Percentiles rank a stretch among this genome's conserved stretches.
These are phyloP conservation scores for Sebastes oblongus DNA, from an alignment of 2,797 vertebrate genomes.

Conservation along the genomic window DNA sequence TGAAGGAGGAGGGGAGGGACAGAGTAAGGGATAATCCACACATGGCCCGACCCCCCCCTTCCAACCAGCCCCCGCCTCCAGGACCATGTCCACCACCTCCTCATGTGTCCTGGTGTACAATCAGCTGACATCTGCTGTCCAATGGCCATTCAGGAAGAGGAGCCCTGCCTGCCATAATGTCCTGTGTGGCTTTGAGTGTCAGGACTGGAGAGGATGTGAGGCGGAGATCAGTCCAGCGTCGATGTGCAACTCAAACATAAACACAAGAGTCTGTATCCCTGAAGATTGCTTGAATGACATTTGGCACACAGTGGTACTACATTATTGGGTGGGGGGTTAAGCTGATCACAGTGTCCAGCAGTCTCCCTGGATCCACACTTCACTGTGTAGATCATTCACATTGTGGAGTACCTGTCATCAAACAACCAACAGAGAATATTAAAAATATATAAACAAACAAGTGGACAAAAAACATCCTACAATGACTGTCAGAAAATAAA, in stretches of 20 bases:
- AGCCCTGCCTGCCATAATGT: background rate
- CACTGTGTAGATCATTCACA: slow-evolving; percentile 19
- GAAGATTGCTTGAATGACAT: slow-evolving; percentile 74
- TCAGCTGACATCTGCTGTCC: slow-evolving; percentile 37
- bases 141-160: slow-evolving; percentile 10
- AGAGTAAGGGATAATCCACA: background rate
- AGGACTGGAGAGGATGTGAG: slow-evolving; percentile 1
- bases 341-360: slow-evolving; percentile 55
- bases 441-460: background rate
- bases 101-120: slow-evolving; percentile 40
- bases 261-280: slow-evolving; percentile 74
- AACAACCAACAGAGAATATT: background rate
- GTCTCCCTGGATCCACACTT: slow-evolving; percentile 40
- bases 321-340: slow-evolving; percentile 24
- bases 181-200: background rate
- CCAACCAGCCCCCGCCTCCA: background rate
- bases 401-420: slow-evolving; percentile 50
- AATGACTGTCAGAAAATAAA: too few relatives aligned
- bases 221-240: slow-evolving; percentile 9
- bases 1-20: slow-evolving; percentile 1
- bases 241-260: slow-evolving; percentile 57
- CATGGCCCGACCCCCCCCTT: background rate
- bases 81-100: slow-evolving; percentile 8
- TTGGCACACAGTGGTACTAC: slow-evolving; percentile 77
- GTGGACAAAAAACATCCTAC: background rate